A percentile compares a stretch with the other conserved stretches of the same genome.
phyloP scores from a whole-genome alignment of 2,113 vertebrate species.

The Dicaeum eximium region DNA sequence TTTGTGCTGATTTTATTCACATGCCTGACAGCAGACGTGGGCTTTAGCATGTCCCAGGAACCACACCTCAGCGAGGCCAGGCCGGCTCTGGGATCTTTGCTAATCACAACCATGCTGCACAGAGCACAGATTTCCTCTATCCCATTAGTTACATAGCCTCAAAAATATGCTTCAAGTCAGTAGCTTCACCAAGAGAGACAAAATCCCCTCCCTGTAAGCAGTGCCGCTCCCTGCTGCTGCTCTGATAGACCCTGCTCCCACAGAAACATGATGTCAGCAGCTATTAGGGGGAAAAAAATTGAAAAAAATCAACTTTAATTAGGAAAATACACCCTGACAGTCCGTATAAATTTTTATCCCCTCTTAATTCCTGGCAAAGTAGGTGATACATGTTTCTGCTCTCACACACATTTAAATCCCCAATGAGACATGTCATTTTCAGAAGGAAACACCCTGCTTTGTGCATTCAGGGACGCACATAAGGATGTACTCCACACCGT shows the following conservation, averaged over 20 bases:
- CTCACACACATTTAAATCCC: neutral
- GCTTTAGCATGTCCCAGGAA: neutral
- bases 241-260: neutral
- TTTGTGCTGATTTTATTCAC: neutral
- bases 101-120: neutral
- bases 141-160: neutral
- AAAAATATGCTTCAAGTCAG: slow-evolving; percentile 37
- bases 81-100: neutral
- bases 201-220: slow-evolving; percentile 12
- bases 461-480: neutral
- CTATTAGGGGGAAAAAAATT: neutral
- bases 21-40: neutral
- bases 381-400: neutral
- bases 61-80: neutral
- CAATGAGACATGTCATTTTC: neutral
- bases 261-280: neutral
- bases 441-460: neutral
- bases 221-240: slow-evolving; percentile 3
- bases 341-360: neutral
- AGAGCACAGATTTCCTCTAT: neutral
- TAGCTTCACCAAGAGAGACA: neutral
- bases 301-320: neutral
- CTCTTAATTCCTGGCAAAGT: neutral
- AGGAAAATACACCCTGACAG: neutral
- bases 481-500: neutral